These are phyloP conservation scores for Vanacampus margaritifer DNA, from an alignment of 2,113 vertebrate genomes.

Conservation along the genomic window DNA sequence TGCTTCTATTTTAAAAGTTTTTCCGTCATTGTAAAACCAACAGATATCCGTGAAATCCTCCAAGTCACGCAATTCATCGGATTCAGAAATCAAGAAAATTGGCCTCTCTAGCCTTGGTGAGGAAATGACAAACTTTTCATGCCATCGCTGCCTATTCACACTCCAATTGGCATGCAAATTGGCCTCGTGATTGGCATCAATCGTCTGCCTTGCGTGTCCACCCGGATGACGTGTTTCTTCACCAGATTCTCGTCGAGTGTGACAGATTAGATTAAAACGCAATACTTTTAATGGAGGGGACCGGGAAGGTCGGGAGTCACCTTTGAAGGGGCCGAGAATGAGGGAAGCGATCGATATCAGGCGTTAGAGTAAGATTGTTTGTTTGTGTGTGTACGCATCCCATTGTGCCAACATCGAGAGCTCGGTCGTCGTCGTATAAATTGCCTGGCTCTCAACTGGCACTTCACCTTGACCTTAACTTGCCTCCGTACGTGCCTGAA, in stretches of 20 bases:
- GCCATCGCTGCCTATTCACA: conserved; percentile 46
- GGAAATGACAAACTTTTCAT: conserved; percentile 37
- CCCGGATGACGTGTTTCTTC: conserved; percentile 19
- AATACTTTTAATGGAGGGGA: conserved; percentile 56
- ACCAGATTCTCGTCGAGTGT: conserved; percentile 12
- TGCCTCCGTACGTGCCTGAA: background rate
- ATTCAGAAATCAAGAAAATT: background rate
- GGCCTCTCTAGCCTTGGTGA: background rate
- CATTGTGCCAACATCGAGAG: conserved; percentile 7
- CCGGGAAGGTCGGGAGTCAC: conserved; percentile 52
- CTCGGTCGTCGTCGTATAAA: conserved; percentile 30
- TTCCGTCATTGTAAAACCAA: background rate
- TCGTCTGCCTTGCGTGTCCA: conserved; percentile 31
- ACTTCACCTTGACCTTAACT: conserved; percentile 21
- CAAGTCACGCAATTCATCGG: conserved; percentile 15
- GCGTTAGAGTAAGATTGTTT: conserved; percentile 1
- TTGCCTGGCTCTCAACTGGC: conserved; percentile 41
- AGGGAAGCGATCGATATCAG: conserved; percentile 34
- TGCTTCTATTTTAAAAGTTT: background rate
- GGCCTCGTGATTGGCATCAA: conserved; percentile 29
- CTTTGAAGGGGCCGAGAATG: conserved; percentile 29
- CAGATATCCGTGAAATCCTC: conserved; percentile 1
- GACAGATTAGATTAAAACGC: conserved; percentile 46
- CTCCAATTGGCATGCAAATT: conserved; percentile 50
- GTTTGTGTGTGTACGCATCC: conserved; percentile 2